Conservation (phyloP, 2,797 vertebrate genomes). For the Eleutherodactylus coqui region DNA sequence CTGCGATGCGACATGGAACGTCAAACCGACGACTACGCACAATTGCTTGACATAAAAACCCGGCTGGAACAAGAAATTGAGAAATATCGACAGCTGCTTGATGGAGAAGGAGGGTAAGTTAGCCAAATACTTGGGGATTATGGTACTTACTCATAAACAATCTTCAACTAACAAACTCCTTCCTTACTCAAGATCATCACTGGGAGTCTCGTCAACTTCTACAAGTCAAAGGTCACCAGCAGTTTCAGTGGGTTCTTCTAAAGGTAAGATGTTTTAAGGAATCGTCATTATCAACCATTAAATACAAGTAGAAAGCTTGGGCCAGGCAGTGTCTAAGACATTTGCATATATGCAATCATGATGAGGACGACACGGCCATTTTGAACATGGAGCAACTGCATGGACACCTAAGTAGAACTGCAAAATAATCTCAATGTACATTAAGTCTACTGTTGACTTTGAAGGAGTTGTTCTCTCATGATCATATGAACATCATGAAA, state of each 20-base stretch:
- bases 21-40: slow-evolving; percentile 70
- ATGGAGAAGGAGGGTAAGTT: slow-evolving; percentile 64
- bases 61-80: slow-evolving; percentile 72
- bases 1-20: slow-evolving; percentile 70
- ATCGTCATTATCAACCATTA: neutral
- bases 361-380: neutral
- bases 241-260: slow-evolving; percentile 37
- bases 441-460: neutral
- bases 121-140: neutral
- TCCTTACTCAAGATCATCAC: slow-evolving; percentile 22
- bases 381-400: neutral
- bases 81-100: slow-evolving; percentile 72
- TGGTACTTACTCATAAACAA: too few species aligned
- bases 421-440: neutral
- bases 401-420: neutral
- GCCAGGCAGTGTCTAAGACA: neutral
- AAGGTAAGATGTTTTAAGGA: slow-evolving; percentile 1
- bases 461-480: neutral
- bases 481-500: neutral
- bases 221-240: neutral
- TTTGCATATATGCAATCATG: neutral
- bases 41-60: slow-evolving; percentile 73
- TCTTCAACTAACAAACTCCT: neutral
- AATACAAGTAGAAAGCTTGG: neutral
- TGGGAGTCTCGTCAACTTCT: neutral